Conservation (phyloP, 2,888 invertebrate species). For the Calephelis perditalis region DNA sequence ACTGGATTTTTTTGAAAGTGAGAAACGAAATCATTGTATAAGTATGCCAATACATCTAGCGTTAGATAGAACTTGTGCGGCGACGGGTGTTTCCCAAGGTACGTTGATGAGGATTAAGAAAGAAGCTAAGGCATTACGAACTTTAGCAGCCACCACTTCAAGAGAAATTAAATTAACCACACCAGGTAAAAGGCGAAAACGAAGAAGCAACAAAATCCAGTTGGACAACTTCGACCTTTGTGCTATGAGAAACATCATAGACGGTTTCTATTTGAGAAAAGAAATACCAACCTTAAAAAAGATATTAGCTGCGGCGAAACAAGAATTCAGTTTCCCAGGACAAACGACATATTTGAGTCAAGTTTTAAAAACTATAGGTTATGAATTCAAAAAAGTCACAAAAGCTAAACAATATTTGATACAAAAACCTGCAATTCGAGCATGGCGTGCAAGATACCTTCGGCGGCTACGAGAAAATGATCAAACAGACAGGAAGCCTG, state of each 20-base stretch:
- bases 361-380: neutral
- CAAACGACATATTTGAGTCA: slow-evolving; percentile 6
- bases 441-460: slow-evolving; percentile 8
- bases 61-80: no score
- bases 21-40: no score
- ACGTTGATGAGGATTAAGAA: no score
- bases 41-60: no score
- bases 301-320: neutral
- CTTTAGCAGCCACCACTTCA: no score
- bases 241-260: neutral
- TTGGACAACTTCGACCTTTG: slow-evolving; percentile 8
- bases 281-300: slow-evolving; percentile 10
- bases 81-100: no score
- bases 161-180: neutral
- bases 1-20: no score
- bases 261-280: slow-evolving; percentile 9
- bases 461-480: neutral
- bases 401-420: neutral
- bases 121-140: no score
- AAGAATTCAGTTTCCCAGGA: neutral
- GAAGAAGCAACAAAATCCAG: slow-evolving; percentile 2
- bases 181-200: slow-evolving; percentile 7
- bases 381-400: slow-evolving; percentile 4
- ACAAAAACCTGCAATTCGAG: slow-evolving; percentile 4
- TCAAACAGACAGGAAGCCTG: no score